Conservation (phyloP, 2,888 invertebrate species). For the Alviniconcha strummeri region DNA sequence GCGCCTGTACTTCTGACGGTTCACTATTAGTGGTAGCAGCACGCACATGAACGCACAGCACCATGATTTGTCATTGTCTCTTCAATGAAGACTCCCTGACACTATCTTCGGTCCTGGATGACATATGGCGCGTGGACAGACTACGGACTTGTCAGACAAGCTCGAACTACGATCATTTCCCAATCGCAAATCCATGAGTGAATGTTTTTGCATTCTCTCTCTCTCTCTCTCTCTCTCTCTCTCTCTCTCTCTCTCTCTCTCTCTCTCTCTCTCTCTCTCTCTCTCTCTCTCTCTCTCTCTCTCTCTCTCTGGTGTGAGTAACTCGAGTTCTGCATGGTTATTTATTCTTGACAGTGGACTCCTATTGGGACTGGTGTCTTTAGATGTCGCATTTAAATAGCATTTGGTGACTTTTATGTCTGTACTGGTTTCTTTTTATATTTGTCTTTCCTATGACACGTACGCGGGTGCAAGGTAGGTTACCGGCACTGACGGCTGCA, state of each 20-base stretch:
- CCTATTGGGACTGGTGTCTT: not conserved
- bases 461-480: not conserved
- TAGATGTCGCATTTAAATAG: too few relatives aligned
- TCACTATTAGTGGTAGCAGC: too few relatives aligned
- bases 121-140: not conserved
- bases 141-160: not conserved
- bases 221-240: not conserved
- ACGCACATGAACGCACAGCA: too few relatives aligned
- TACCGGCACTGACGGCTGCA: not conserved
- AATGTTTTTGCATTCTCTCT: too few relatives aligned
- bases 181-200: too few relatives aligned
- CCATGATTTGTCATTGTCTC: too few relatives aligned
- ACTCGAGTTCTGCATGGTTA: not conserved
- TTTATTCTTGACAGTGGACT: not conserved
- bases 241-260: not conserved
- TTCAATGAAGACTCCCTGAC: too few relatives aligned
- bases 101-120: too few relatives aligned
- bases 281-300: not conserved
- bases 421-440: too few relatives aligned
- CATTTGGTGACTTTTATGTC: too few relatives aligned
- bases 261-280: not conserved
- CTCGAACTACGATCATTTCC: too few relatives aligned
- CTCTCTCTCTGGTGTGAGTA: not conserved
- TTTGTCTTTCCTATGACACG: not conserved
- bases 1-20: too few relatives aligned